Evolutionary conservation across 2,888 invertebrate species (phyloP).

Genomic region (Ethmia dodecea): DNA sequence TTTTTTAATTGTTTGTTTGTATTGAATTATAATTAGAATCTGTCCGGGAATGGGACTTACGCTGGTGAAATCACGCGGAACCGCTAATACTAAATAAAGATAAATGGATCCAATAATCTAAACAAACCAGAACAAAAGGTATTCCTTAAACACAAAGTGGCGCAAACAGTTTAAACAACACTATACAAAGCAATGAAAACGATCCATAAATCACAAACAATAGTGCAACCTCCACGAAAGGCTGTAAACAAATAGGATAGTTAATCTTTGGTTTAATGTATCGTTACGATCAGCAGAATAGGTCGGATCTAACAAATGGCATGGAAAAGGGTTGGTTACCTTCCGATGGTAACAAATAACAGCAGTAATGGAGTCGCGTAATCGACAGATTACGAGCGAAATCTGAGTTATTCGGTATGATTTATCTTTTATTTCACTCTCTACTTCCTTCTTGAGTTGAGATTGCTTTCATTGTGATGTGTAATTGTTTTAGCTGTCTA

Average conservation of each 20-base stretch:
- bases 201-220: conserved; percentile 1
- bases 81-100: not conserved
- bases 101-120: not conserved
- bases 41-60: not conserved
- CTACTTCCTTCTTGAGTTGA: too few relatives aligned
- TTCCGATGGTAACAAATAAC: conserved; percentile 57
- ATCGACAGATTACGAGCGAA: conserved; percentile 28
- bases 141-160: too few relatives aligned
- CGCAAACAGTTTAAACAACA: not conserved
- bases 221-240: conserved; percentile 9
- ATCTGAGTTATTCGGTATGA: conserved; percentile 18
- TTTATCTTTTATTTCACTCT: too few relatives aligned
- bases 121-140: not conserved
- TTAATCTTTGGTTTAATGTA: conserved; percentile 68
- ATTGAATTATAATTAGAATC: too few relatives aligned
- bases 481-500: too few relatives aligned
- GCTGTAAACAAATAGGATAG: conserved; percentile 54
- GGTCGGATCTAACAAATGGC: conserved; percentile 61
- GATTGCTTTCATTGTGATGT: too few relatives aligned
- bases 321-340: conserved; percentile 63
- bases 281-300: conserved; percentile 55
- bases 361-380: conserved; percentile 41
- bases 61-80: not conserved
- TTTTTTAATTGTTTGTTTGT: too few relatives aligned
- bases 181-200: not conserved